Base-by-base conservation (phyloP, 2,113 vertebrate species). In the Vireo altiloquus region DNA sequence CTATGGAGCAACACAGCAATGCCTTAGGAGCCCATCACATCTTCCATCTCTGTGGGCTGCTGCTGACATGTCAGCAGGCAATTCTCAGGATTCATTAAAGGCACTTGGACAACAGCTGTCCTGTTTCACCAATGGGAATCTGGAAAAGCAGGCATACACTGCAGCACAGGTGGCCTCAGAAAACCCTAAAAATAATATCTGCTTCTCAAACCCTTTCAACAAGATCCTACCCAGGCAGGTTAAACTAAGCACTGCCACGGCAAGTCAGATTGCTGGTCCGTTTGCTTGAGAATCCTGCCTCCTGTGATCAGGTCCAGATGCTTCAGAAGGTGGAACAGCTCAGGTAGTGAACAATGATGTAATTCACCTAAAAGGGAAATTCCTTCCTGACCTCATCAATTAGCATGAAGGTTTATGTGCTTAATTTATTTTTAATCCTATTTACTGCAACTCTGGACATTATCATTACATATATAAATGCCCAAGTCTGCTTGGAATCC, bases 361-460 rank as follows among this genome's bases (percentile, higher is more conserved):
- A 83, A 92, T 79, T 95, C 65, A 63, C 80, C 53, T 86, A 89
- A 88, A 94, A 76, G 82, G 79, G 60, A 96, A 96, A 97, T 54
- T 95, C 94, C 93, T 97, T 97, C 96, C 96, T 87, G 82, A 95
- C 83, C 76, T 89, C 90, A 93, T 96, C 86, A 89, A 71, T 92
- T 92, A 92, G 28, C 30, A 54, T 94, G 94, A 95, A 93, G 90
- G 72, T 75, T 96, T 96, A 94, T 94, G 79, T 10, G 65, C 88
- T 69, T 97, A 95, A 96, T 91, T 93, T 87, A 83, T 89, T 92
- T 96, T 93, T 96, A 97, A 97, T 96, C 65, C 86, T 84, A 93
- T 97, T 97, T 96, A 76, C 52, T 94, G 92, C 72, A 92, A 93
- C 72, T 90, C 93, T 95, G 92, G 82, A 83, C 54, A 81, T 57